Conservation (phyloP, 2,888 invertebrate species). For the Platycnemis pennipes region DNA sequence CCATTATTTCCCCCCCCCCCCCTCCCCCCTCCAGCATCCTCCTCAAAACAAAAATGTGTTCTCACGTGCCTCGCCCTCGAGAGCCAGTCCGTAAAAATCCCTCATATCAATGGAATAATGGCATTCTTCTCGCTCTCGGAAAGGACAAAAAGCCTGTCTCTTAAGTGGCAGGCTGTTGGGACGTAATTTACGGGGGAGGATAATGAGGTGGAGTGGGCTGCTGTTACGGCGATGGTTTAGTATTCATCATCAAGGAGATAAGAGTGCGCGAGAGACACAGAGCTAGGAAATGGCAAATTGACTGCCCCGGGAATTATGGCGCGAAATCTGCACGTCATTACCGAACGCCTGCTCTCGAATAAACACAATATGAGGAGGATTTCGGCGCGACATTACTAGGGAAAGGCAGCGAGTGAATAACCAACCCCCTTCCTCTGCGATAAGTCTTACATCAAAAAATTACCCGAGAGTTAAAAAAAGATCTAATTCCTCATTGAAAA, state of each 20-base stretch:
- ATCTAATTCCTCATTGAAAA: background rate
- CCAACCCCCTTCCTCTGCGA: background rate
- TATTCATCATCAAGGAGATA: constrained; percentile 12
- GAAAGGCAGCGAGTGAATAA: background rate
- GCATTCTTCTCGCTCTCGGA: background rate
- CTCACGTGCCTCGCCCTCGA: background rate
- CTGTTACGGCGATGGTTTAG: background rate
- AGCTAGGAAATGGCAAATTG: constrained; percentile 21
- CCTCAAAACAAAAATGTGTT: background rate
- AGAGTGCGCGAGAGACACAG: background rate
- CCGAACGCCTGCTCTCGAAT: background rate
- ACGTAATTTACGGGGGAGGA: background rate
- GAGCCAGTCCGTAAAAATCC: background rate
- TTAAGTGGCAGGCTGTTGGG: background rate
- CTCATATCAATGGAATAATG: constrained; percentile 25
- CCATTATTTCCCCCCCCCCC: background rate
- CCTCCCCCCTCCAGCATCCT: background rate
- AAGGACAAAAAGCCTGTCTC: constrained; percentile 5
- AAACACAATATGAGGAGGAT: background rate
- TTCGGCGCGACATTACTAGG: background rate
- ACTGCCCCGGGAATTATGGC: background rate
- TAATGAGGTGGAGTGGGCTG: constrained; percentile 9
- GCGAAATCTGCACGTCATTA: background rate
- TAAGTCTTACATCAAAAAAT: background rate
- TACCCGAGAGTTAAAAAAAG: background rate